Conservation (phyloP, 2,113 vertebrate species). For the Amphiprion percula region DNA sequence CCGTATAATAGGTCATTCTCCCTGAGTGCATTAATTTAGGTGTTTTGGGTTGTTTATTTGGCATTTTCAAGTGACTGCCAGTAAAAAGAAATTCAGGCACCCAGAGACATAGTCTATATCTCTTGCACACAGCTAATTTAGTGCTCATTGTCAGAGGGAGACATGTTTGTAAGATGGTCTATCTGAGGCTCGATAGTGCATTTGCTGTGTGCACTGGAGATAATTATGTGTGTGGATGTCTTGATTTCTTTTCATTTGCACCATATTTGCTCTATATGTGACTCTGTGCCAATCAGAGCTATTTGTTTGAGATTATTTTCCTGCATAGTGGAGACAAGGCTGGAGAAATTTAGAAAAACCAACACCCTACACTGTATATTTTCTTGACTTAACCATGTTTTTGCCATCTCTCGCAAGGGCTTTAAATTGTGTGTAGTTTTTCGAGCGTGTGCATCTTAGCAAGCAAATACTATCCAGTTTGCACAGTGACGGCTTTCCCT, state of each 20-base stretch:
- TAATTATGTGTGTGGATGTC: constrained; percentile 20
- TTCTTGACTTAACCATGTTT: not conserved
- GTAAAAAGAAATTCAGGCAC: not conserved
- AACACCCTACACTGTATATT: not conserved
- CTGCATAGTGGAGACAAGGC: not conserved
- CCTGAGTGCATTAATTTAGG: not conserved
- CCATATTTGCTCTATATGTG: not conserved
- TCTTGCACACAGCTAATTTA: not conserved
- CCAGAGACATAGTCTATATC: not conserved
- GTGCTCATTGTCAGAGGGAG: constrained; percentile 4
- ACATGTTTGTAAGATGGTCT: not conserved
- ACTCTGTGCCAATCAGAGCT: constrained; percentile 30
- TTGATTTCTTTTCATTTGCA: constrained; percentile 25
- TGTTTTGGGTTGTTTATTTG: constrained; percentile 24
- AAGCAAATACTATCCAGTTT: not conserved
- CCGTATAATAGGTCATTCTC: constrained; percentile 12
- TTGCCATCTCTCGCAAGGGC: not conserved
- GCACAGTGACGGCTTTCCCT: not conserved
- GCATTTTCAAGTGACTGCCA: constrained; percentile 13
- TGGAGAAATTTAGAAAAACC: not conserved
- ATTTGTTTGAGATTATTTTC: constrained; percentile 19
- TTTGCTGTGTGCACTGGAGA: constrained; percentile 18
- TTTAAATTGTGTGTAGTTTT: not conserved
- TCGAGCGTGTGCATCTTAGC: not conserved
- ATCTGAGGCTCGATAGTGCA: not conserved